These are phyloP conservation scores for Chlorodrepanis virens DNA, from an alignment of 2,113 vertebrate genomes.

Conservation along the genomic window DNA sequence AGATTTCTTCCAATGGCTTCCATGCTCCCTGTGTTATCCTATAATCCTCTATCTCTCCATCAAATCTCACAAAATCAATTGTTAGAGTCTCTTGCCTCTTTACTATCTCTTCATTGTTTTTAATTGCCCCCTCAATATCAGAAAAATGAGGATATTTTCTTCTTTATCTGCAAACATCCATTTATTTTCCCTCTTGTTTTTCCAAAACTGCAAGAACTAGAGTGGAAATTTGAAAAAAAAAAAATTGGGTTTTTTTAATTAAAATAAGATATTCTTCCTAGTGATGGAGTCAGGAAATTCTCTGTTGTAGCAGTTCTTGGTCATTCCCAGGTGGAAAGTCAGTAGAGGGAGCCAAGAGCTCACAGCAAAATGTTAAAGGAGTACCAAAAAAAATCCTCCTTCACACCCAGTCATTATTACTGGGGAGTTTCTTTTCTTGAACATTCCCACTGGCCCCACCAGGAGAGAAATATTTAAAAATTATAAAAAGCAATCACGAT, in stretches of 20 bases:
- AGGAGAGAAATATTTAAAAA: neutral
- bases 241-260: neutral
- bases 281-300: neutral
- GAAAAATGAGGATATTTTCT: neutral
- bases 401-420: neutral
- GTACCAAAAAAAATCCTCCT: neutral
- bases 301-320: neutral
- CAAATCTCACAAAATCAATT: neutral
- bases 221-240: neutral
- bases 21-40: no score
- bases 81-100: neutral
- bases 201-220: neutral
- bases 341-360: constrained; percentile 65
- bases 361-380: neutral
- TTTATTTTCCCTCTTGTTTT: neutral
- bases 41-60: neutral
- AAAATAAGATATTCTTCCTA: neutral
- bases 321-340: neutral
- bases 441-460: neutral
- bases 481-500: rapidly evolving
- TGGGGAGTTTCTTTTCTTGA: neutral
- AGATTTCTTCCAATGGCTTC: neutral
- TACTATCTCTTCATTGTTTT: neutral
- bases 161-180: rapidly evolving
- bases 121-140: neutral